Evolutionary conservation across 2,888 invertebrate species (phyloP).

Genomic region (Drosophila mimica): DNA sequence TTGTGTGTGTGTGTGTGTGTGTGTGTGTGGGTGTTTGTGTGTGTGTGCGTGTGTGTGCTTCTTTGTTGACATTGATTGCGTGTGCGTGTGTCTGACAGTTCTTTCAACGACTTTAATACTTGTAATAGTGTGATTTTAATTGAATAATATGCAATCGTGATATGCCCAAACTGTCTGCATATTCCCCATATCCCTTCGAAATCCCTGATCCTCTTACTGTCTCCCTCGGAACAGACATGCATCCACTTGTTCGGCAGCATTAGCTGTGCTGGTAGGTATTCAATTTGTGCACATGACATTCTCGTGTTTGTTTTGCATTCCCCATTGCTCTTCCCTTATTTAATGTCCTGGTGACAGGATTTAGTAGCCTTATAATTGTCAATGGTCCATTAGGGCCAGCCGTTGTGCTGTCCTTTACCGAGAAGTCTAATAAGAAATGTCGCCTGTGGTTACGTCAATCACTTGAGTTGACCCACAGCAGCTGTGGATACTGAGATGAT

Average conservation of each 20-base stretch:
- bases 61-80: slow-evolving; percentile 53
- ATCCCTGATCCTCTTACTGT: background rate
- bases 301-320: slow-evolving; percentile 48
- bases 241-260: slow-evolving; percentile 8
- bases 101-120: slow-evolving; percentile 67
- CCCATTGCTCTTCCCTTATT: background rate
- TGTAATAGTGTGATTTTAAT: slow-evolving; percentile 76
- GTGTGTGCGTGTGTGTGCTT: slow-evolving; percentile 20
- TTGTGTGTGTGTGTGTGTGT: slow-evolving; percentile 7
- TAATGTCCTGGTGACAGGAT: slow-evolving; percentile 53
- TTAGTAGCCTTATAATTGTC: slow-evolving; percentile 78
- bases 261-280: slow-evolving; percentile 5
- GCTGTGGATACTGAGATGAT: slow-evolving; percentile 22
- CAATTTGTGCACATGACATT: slow-evolving; percentile 50
- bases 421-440: slow-evolving; percentile 17
- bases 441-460: slow-evolving; percentile 67
- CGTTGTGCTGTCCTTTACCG: slow-evolving; percentile 27
- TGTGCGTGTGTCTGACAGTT: slow-evolving; percentile 72
- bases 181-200: background rate
- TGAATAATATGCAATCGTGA: slow-evolving; percentile 72
- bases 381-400: slow-evolving; percentile 66
- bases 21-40: slow-evolving; percentile 18
- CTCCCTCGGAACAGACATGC: background rate
- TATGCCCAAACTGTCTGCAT: slow-evolving; percentile 11
- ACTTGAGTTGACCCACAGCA: slow-evolving; percentile 43